Evolutionary conservation across 35 echinoderm and acorn worm species (phyloP), one percentile per base, ranked within the genome.

Genomic region (Strongylocentrotus purpuratus): DNA sequence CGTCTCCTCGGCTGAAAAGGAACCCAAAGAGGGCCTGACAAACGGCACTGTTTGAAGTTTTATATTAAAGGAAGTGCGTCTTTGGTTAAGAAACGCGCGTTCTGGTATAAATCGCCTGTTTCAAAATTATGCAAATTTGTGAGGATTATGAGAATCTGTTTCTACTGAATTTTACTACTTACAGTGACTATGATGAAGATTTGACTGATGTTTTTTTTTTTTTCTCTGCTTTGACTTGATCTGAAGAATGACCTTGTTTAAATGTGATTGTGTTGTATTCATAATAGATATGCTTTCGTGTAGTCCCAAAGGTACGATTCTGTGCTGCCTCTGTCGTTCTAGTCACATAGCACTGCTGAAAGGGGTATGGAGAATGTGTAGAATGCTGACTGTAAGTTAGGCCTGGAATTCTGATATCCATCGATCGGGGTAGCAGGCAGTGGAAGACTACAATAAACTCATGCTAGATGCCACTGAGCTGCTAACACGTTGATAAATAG

Each of bases 41-140:
- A 96, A 96, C 85, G 96, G 96, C 92, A 96, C 93, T 45, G 55
- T 93, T 13, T 93, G 31, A 93, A 48, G 31, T 35, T 33, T 15
- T 12, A 45, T 11, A 86, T 32, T 20, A 20, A 87, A 87, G 52
- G 1, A 17, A 59, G 52, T 59, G 11, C 52, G 52, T 14, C 1
- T 14, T 15, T 78, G 65, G 20, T 22, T 7, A 14, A 78, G 20
- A 18, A 7, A 78, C 1, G 65, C 7, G 20, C 65, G 65, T 78
- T 78, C 20, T 55, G 50, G 50, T 55, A 55, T 55, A 55, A 55
- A 78, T 9, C 65, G 65, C 65, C 65, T 6, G 65, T 78, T 78
- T 78, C 65, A 78, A 78, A 78, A 78, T 28, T 78, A 78, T 78
- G 65, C 65, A 78, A 78, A 78, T 78, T 78, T 78, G 65, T 78